These are phyloP conservation scores for Takifugu bimaculatus DNA, from an alignment of 2,113 vertebrate genomes.

Conservation along the genomic window DNA sequence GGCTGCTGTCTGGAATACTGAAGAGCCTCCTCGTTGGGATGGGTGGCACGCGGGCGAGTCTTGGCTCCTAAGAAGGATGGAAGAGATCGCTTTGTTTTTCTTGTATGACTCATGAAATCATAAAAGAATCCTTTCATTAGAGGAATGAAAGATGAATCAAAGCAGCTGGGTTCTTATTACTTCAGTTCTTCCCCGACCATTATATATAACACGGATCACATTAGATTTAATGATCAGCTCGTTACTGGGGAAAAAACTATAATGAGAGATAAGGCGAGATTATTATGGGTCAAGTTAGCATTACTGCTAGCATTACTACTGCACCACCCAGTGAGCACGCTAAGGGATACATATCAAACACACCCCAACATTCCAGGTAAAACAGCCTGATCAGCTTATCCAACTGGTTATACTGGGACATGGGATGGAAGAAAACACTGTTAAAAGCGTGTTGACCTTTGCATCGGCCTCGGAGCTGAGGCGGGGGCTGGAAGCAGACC, in stretches of 20 bases:
- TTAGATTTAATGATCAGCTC: too few relatives aligned
- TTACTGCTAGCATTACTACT: too few relatives aligned
- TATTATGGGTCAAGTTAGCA: too few relatives aligned
- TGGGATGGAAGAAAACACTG: not conserved
- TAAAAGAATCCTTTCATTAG: conserved; percentile 30
- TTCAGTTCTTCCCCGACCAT: conserved; percentile 12
- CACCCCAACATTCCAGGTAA: not conserved
- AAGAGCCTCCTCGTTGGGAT: conserved; percentile 75
- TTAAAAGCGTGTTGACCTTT: conserved; percentile 58
- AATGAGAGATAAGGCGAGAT: too few relatives aligned
- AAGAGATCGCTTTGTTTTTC: conserved; percentile 11
- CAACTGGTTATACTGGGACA: not conserved
- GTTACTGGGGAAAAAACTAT: too few relatives aligned
- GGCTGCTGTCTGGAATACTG: conserved; percentile 71
- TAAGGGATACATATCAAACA: too few relatives aligned
- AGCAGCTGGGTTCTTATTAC: conserved; percentile 6
- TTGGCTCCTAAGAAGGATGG: conserved; percentile 66
- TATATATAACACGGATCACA: too few relatives aligned
- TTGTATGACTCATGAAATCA: conserved; percentile 11
- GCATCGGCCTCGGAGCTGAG: conserved; percentile 73
- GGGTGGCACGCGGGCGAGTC: conserved; percentile 74
- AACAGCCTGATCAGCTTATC: not conserved
- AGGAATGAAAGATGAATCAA: not conserved
- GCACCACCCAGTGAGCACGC: too few relatives aligned
- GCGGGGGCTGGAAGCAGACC: conserved; percentile 78